phyloP scores from a whole-genome alignment of 2,113 vertebrate genomes.

The Xyrauchen texanus region DNA sequence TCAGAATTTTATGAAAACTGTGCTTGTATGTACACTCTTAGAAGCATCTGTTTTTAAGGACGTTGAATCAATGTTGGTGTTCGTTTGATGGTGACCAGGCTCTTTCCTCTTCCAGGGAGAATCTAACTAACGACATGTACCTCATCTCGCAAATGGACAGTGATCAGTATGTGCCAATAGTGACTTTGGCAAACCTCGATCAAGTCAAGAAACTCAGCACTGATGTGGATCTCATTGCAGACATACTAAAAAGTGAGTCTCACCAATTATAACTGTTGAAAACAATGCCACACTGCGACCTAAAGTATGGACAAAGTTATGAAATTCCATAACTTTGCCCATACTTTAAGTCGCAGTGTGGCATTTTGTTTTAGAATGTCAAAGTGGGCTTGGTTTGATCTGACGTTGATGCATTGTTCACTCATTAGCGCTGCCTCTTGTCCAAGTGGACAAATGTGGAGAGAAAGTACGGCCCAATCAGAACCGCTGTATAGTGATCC shows the following conservation, averaged over 20 bases:
- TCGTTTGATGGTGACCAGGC: background rate
- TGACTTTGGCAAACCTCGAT: conserved; percentile 91
- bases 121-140: conserved; percentile 92
- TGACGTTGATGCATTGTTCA: background rate
- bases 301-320: too few species aligned
- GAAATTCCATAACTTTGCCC: background rate
- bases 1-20: too few species aligned
- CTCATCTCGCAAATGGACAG: conserved; percentile 97
- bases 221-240: conserved; percentile 87
- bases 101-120: conserved; percentile 76
- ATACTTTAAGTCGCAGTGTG: background rate
- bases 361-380: background rate
- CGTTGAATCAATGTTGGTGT: too few species aligned
- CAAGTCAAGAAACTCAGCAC: conserved; percentile 91
- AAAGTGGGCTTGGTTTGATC: too few species aligned
- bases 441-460: conserved; percentile 92
- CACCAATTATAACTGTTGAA: too few species aligned
- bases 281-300: too few species aligned
- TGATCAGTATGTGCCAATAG: conserved; percentile 93
- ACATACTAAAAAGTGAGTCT: conserved; percentile 88
- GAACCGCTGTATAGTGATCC: conserved; percentile 92
- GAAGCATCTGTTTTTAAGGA: too few species aligned
- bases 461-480: conserved; percentile 93
- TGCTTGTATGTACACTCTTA: too few species aligned
- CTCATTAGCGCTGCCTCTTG: conserved; percentile 85